Conservation (phyloP, 2,797 vertebrate genomes). For the Rousettus madagascariensis region DNA sequence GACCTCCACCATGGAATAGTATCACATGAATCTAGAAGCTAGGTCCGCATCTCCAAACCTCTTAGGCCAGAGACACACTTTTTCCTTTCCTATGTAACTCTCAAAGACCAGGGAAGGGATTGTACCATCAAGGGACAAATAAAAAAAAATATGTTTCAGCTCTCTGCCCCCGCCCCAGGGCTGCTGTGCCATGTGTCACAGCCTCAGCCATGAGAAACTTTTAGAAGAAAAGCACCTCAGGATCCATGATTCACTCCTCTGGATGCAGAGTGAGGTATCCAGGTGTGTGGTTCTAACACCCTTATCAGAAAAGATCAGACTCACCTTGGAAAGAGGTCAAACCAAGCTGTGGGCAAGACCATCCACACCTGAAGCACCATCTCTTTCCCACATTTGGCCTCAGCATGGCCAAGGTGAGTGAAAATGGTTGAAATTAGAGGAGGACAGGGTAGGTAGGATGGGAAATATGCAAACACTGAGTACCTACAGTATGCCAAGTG, state of each 20-base stretch:
- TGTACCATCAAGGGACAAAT: not conserved
- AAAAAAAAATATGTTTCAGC: not conserved
- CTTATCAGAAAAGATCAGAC: not conserved
- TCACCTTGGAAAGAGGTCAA: not conserved
- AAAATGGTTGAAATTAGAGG: not conserved
- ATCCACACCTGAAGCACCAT: not conserved
- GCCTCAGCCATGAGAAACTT: not conserved
- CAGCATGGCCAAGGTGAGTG: not conserved
- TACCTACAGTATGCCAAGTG: not conserved
- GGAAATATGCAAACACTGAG: not conserved
- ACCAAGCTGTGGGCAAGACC: not conserved
- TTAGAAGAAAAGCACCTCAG: not conserved
- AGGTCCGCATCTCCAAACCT: not conserved
- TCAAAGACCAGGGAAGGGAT: not conserved
- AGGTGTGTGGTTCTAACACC: not conserved
- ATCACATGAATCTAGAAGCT: not conserved
- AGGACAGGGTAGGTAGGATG: not conserved
- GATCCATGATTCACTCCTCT: not conserved
- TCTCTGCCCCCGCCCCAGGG: not conserved
- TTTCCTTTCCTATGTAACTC: not conserved
- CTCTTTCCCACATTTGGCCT: not conserved
- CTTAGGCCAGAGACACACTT: not conserved
- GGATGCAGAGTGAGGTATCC: not conserved
- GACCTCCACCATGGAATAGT: not conserved
- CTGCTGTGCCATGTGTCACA: not conserved